phyloP scores from a whole-genome alignment of 2,888 invertebrate species.

The Eubasilissa splendida region DNA sequence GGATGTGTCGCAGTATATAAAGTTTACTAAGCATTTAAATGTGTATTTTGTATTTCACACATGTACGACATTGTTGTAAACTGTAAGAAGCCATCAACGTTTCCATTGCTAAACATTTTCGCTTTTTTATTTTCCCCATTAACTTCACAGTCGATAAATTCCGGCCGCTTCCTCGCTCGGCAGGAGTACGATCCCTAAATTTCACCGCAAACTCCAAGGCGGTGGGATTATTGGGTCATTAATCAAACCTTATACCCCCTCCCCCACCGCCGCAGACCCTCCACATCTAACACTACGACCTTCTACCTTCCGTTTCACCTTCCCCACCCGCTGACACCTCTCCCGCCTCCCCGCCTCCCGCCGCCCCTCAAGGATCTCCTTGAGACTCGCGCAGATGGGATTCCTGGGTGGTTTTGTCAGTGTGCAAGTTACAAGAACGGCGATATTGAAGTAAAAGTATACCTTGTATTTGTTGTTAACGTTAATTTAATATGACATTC shows the following conservation, averaged over 20 bases:
- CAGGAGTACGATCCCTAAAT: slow-evolving; percentile 54
- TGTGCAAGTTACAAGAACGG: not conserved
- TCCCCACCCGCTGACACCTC: slow-evolving; percentile 35
- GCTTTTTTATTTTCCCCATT: slow-evolving; percentile 42
- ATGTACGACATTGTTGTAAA: slow-evolving; percentile 23
- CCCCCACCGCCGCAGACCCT: slow-evolving; percentile 40
- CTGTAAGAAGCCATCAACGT: slow-evolving; percentile 35
- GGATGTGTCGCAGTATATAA: no score
- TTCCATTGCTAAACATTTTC: slow-evolving; percentile 17
- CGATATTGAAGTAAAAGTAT: slow-evolving; percentile 1
- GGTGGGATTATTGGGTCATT: slow-evolving; percentile 59
- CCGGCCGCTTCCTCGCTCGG: slow-evolving; percentile 53
- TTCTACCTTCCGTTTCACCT: slow-evolving; percentile 42
- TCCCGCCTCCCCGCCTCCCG: slow-evolving; percentile 19
- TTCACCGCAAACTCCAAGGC: slow-evolving; percentile 58
- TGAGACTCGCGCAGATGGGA: slow-evolving; percentile 21
- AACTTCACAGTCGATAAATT: slow-evolving; percentile 52
- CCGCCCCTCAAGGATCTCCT: not conserved
- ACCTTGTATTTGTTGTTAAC: not conserved
- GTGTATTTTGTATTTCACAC: not conserved
- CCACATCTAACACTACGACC: slow-evolving; percentile 15
- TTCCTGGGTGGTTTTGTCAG: not conserved
- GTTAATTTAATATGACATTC: not conserved
- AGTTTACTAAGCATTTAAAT: no score
- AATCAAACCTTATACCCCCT: slow-evolving; percentile 56